Evolutionary conservation across 2,888 invertebrate genomes (phyloP).

Genomic region (Pharmacophagus antenor): DNA sequence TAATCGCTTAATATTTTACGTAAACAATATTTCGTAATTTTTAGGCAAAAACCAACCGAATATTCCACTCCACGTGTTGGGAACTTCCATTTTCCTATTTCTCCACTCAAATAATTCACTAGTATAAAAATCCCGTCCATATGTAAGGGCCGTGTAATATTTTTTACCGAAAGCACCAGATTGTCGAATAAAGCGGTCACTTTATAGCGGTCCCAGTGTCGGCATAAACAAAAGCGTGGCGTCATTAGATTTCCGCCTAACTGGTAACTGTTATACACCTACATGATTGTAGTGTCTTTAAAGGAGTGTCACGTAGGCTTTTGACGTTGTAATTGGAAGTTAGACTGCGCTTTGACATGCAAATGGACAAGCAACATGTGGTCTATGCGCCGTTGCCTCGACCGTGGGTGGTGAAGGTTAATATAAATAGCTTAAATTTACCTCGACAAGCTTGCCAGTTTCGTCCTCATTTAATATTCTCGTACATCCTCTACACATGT

Average conservation of each 20-base stretch:
- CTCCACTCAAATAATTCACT: background rate
- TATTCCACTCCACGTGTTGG: too few relatives aligned
- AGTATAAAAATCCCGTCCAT: background rate
- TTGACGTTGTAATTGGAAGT: conserved; percentile 57
- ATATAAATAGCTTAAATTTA: conserved; percentile 34
- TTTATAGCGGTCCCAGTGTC: conserved; percentile 19
- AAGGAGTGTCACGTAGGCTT: conserved; percentile 36
- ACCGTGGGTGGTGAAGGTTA: conserved; percentile 26
- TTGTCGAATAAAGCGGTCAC: conserved; percentile 26
- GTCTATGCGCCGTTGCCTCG: conserved; percentile 33
- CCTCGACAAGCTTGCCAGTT: conserved; percentile 33
- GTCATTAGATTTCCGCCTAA: conserved; percentile 26
- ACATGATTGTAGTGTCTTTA: conserved; percentile 33
- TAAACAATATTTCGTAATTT: too few relatives aligned
- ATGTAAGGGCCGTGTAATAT: too few relatives aligned
- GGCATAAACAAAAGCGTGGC: conserved; percentile 28
- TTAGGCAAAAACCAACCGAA: too few relatives aligned
- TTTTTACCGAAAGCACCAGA: conserved; percentile 8
- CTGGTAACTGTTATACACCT: conserved; percentile 29
- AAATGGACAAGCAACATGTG: conserved; percentile 71
- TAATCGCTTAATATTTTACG: too few relatives aligned
- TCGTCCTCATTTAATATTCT: background rate
- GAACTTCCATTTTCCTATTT: too few relatives aligned
- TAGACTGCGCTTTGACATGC: conserved; percentile 71
- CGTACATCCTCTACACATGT: too few relatives aligned